A percentile compares a stretch with the other conserved stretches of the same genome.
phyloP scores from a whole-genome alignment of 2,888 invertebrate species.

The Cyclophora punctaria region DNA sequence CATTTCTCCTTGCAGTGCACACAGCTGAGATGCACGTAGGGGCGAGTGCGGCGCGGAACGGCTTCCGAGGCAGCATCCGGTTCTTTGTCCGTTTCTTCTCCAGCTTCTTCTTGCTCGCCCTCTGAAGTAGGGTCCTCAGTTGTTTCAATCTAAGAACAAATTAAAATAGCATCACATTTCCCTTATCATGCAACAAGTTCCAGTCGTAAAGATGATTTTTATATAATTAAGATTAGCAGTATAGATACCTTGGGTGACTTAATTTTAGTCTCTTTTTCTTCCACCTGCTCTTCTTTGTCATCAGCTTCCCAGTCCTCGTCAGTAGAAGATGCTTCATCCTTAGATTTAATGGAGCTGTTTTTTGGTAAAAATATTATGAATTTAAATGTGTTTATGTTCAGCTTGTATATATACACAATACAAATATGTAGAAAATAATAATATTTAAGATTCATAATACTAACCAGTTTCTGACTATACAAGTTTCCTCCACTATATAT shows the following conservation, averaged over 20 bases:
- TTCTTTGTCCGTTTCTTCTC: slow-evolving; percentile 73
- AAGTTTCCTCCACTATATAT: too few species aligned
- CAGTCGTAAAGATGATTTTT: neutral
- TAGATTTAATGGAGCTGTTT: slow-evolving; percentile 61
- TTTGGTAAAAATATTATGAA: neutral
- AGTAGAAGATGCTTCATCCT: slow-evolving; percentile 66
- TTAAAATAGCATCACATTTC: too few species aligned
- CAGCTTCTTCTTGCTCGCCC: slow-evolving; percentile 62
- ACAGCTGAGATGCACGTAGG: slow-evolving; percentile 83
- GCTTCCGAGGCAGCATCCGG: slow-evolving; percentile 68
- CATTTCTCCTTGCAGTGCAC: slow-evolving; percentile 86
- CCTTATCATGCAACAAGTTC: too few species aligned
- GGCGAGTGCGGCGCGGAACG: slow-evolving; percentile 65
- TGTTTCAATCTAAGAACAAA: neutral
- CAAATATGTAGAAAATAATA: too few species aligned
- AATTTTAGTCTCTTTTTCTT: slow-evolving; percentile 55
- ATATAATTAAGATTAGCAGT: neutral
- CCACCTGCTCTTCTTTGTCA: slow-evolving; percentile 58
- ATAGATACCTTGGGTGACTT: slow-evolving; percentile 57
- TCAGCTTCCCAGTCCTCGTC: slow-evolving; percentile 70
- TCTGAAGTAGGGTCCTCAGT: slow-evolving; percentile 60
- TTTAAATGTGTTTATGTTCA: too few species aligned
- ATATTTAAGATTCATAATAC: too few species aligned
- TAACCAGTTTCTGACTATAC: too few species aligned
- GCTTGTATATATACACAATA: too few species aligned